phyloP scores from a whole-genome alignment of 2,113 vertebrate species.

The cattle (Bos taurus) region DNA sequence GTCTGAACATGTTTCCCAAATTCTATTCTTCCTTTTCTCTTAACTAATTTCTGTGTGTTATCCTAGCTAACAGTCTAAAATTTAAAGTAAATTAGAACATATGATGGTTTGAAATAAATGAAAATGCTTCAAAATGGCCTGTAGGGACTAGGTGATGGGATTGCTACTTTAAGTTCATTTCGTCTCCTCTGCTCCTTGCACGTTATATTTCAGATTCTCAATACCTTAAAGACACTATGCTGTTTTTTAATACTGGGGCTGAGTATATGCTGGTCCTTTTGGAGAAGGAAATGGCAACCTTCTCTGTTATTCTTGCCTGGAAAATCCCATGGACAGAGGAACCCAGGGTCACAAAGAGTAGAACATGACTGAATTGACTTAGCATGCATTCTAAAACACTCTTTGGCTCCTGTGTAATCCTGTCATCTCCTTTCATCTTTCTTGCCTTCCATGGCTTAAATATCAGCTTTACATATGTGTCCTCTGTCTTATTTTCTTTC shows the following conservation, averaged over 20 bases:
- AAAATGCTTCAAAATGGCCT: not conserved
- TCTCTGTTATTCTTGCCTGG: not conserved
- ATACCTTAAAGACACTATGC: not conserved
- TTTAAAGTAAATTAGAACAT: not conserved
- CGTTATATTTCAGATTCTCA: not conserved
- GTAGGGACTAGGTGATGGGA: not conserved
- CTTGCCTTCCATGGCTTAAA: not conserved
- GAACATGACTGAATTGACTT: not conserved
- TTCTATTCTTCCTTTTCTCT: not conserved
- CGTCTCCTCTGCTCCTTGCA: not conserved
- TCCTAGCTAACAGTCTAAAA: not conserved
- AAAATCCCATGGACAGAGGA: not conserved
- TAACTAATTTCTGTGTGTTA: not conserved
- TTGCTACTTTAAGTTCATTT: not conserved
- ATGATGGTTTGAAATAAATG: not conserved
- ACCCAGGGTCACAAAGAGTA: not conserved
- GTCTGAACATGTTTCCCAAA: not conserved
- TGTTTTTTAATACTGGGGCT: not conserved
- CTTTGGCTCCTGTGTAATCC: not conserved
- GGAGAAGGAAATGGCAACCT: not conserved
- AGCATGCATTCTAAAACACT: not conserved
- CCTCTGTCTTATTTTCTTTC: not conserved
- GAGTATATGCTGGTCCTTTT: not conserved
- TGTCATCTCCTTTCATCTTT: not conserved
- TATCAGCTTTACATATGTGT: not conserved